phyloP scores from a whole-genome alignment of 1,140 invertebrate genomes.

The Drosophila rufa region DNA sequence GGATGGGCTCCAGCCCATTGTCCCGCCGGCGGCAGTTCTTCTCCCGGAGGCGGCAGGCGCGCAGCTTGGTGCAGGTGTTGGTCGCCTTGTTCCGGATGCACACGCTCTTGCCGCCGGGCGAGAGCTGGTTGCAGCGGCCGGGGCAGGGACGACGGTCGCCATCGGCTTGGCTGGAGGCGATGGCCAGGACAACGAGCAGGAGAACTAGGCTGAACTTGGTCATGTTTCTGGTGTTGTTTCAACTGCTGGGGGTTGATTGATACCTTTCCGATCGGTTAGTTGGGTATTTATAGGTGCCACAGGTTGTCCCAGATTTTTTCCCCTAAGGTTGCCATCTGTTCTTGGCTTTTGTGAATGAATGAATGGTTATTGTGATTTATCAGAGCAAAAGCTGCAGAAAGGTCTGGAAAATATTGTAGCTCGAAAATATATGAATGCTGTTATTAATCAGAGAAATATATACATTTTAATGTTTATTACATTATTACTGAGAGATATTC shows the following conservation, averaged over 20 bases:
- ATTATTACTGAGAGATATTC: no score
- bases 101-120: constrained; percentile 21
- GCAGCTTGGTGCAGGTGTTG: constrained; percentile 60
- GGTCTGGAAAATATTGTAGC: background rate
- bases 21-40: constrained; percentile 56
- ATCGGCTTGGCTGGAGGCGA: constrained; percentile 27
- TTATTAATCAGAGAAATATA: background rate
- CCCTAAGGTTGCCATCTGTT: constrained; percentile 17
- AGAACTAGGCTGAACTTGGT: constrained; percentile 54
- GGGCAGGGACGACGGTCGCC: constrained; percentile 22
- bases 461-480: no score
- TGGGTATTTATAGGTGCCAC: constrained; percentile 16
- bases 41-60: constrained; percentile 58
- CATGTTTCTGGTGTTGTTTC: constrained; percentile 36
- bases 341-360: background rate
- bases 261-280: background rate
- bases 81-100: constrained; percentile 44
- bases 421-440: rapidly evolving
- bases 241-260: constrained; percentile 8
- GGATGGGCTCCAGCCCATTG: constrained; percentile 21
- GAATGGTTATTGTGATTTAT: background rate
- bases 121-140: constrained; percentile 50
- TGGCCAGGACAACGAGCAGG: constrained; percentile 32
- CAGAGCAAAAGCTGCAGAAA: background rate
- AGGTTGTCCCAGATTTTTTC: background rate